Evolutionary conservation across 2,888 invertebrate species (phyloP).

Genomic region (Deroplatys truncata): DNA sequence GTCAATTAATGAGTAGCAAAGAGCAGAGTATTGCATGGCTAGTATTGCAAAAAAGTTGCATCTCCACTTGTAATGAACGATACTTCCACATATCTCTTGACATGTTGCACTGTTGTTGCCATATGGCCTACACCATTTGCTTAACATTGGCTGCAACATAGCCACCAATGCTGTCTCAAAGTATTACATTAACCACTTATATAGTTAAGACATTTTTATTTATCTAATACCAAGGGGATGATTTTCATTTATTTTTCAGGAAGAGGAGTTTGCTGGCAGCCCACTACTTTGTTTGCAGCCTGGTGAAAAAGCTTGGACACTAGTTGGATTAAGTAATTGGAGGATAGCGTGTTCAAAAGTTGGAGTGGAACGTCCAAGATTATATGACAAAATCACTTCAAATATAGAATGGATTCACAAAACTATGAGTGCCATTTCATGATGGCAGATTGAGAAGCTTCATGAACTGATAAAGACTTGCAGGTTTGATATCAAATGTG

Average conservation of each 20-base stretch:
- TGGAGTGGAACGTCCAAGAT: constrained; percentile 71
- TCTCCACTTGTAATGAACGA: too few species aligned
- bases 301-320: constrained; percentile 63
- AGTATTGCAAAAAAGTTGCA: too few species aligned
- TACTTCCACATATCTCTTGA: too few species aligned
- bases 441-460: neutral
- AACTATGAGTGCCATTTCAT: constrained; percentile 54
- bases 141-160: too few species aligned
- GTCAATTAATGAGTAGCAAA: too few species aligned
- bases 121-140: too few species aligned
- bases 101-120: too few species aligned
- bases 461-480: neutral
- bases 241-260: constrained; percentile 50
- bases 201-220: neutral
- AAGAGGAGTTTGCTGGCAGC: constrained; percentile 84
- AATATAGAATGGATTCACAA: constrained; percentile 83
- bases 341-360: constrained; percentile 78
- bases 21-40: too few species aligned
- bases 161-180: too few species aligned
- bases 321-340: constrained; percentile 80
- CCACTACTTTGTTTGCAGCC: constrained; percentile 76
- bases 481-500: neutral
- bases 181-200: too few species aligned
- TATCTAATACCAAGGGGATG: neutral
- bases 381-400: constrained; percentile 77